phyloP scores from a whole-genome alignment of 2,113 vertebrate species.

The Pluvialis apricaria region DNA sequence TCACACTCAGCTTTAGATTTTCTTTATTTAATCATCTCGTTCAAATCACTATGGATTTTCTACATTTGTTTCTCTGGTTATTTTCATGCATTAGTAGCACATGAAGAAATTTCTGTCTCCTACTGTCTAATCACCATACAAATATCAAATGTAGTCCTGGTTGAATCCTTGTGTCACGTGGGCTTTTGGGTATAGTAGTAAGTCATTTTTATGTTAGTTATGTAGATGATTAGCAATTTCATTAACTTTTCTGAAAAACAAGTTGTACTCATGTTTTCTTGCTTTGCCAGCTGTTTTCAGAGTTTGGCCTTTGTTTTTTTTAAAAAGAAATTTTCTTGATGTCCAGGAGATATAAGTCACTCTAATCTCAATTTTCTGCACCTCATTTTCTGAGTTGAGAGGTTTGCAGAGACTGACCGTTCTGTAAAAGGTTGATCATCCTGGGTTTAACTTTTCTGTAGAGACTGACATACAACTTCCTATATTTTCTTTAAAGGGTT shows the following conservation, averaged over 20 bases:
- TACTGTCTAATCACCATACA: neutral
- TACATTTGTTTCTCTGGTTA: neutral
- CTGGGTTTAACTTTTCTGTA: neutral
- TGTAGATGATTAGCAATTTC: neutral
- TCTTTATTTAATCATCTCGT: neutral
- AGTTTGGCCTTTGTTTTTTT: neutral
- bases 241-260: neutral
- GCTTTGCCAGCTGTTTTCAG: neutral
- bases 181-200: neutral
- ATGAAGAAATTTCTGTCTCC: neutral
- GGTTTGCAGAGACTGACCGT: neutral
- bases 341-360: neutral
- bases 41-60: neutral
- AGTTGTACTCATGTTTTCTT: neutral
- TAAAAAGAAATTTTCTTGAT: neutral
- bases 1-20: neutral
- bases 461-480: neutral
- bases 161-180: neutral
- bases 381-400: neutral
- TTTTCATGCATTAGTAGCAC: neutral
- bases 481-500: neutral
- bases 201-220: neutral
- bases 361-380: neutral
- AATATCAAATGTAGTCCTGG: neutral
- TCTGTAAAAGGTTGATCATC: neutral